Percentiles rank a stretch among this genome's conserved stretches.
Evolutionary conservation across 2,113 vertebrate species (phyloP).

Genomic region (cat (Felis catus)): F.catus_Fca126_mat1.0 CM031414.1:89366001-89366500

Average conservation of each 20-base stretch:
- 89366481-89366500: not conserved
- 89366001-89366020: constrained; percentile 21
- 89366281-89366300: not conserved
- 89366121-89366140: not conserved
- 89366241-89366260: not conserved
- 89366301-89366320: constrained; percentile 34
- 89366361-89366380: constrained; percentile 20
- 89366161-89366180: no score
- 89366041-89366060: constrained; percentile 19
- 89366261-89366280: not conserved
- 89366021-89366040: constrained; percentile 61
- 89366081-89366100: not conserved
- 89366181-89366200: not conserved
- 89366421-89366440: constrained; percentile 39
- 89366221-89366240: not conserved
- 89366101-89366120: not conserved
- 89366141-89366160: not conserved
- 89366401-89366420: constrained; percentile 57
- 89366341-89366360: constrained; percentile 16
- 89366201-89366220: not conserved
- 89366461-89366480: constrained; percentile 49
- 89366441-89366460: constrained; percentile 38
- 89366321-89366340: constrained; percentile 36
- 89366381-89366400: constrained; percentile 57
- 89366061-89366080: not conserved